Evolutionary conservation across 2,888 invertebrate species (phyloP).

Genomic region (Allacma fusca): DNA sequence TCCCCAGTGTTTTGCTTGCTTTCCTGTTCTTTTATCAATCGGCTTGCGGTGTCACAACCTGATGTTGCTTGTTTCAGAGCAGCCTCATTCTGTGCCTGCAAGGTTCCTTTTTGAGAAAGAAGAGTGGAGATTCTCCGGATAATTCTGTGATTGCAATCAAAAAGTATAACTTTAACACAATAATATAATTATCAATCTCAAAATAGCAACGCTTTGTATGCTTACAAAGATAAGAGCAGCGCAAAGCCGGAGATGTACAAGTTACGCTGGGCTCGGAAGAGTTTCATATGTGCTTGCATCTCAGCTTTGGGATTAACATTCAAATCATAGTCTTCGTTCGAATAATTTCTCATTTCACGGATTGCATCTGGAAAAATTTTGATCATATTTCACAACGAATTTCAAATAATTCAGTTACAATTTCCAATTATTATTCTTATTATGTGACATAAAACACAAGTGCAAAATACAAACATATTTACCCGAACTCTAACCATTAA

Average conservation of each 20-base stretch:
- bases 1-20: conserved; percentile 44
- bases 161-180: too few relatives aligned
- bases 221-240: conserved; percentile 84
- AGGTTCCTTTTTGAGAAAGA: conserved; percentile 82
- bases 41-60: conserved; percentile 85
- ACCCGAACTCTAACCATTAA: too few relatives aligned
- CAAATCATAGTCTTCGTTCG: conserved; percentile 68
- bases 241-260: conserved; percentile 98
- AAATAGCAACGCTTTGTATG: too few relatives aligned
- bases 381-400: background rate
- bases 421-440: too few relatives aligned
- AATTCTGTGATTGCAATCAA: conserved; percentile 67
- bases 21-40: conserved; percentile 71
- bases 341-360: conserved; percentile 91
- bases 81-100: conserved; percentile 89
- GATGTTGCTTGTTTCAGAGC: conserved; percentile 92
- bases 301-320: conserved; percentile 83
- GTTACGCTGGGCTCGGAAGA: conserved; percentile 97
- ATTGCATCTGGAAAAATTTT: conserved; percentile 80
- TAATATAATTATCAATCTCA: background rate
- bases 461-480: too few relatives aligned
- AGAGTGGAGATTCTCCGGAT: conserved; percentile 86
- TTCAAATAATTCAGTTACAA: too few relatives aligned
- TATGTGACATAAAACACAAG: too few relatives aligned
- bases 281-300: conserved; percentile 89